Percentiles rank a stretch among this genome's conserved stretches.
Conservation (phyloP, 2,797 vertebrate genomes). For the Gymnothorax javanicus region DNA sequence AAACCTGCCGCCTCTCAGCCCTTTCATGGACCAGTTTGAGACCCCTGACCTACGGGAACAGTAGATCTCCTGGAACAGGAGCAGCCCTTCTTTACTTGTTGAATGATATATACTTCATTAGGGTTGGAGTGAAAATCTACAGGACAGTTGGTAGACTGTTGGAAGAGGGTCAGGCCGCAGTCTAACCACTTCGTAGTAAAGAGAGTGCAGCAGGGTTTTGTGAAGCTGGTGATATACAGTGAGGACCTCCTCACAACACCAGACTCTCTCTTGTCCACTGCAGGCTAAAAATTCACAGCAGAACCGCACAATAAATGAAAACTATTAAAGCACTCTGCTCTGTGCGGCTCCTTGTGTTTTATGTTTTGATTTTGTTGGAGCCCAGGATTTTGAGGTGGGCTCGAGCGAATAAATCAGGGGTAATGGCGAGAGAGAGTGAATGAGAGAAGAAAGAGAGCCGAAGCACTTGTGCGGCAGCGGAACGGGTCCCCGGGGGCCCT, state of each 20-base stretch:
- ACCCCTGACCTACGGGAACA: too few relatives aligned
- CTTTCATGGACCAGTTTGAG: too few relatives aligned
- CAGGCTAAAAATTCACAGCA: background rate
- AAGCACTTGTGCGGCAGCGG: background rate
- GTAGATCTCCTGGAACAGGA: too few relatives aligned
- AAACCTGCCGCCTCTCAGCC: too few relatives aligned
- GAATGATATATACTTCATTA: too few relatives aligned
- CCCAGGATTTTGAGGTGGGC: background rate
- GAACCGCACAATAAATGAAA: background rate
- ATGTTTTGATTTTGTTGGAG: too few relatives aligned
- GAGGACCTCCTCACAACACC: background rate
- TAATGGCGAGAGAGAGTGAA: background rate
- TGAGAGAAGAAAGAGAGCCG: background rate
- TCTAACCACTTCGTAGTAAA: background rate
- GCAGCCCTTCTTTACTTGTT: too few relatives aligned
- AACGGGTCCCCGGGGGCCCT: background rate
- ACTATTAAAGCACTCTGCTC: background rate
- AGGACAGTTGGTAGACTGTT: too few relatives aligned
- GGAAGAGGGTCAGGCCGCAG: background rate
- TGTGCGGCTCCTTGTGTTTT: background rate
- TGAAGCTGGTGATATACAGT: background rate
- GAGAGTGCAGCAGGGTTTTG: background rate
- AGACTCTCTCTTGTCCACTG: background rate
- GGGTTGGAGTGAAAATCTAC: too few relatives aligned
- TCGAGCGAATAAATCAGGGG: background rate